Conservation (phyloP, 2,797 vertebrate species). For the Ctenosaura bakeri region DNA sequence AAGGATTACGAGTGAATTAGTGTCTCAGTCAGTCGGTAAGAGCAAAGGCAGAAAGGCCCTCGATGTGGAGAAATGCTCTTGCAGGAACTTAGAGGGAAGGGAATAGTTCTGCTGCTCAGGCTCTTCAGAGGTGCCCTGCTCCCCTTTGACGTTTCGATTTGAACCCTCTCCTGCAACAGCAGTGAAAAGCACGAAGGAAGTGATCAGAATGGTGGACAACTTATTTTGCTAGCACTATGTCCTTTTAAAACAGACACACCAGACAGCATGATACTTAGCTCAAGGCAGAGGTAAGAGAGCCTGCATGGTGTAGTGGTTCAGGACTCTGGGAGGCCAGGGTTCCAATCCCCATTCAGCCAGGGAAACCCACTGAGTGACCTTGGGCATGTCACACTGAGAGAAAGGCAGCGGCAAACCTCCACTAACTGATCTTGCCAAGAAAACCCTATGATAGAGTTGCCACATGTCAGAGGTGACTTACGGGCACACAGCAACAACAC, state of each 20-base stretch:
- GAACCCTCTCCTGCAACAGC: not conserved
- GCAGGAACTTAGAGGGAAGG: not conserved
- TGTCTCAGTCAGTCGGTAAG: not conserved
- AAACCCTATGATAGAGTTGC: too few species aligned
- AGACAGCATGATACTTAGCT: not conserved
- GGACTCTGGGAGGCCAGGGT: too few species aligned
- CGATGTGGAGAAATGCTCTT: not conserved
- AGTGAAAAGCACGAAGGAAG: not conserved
- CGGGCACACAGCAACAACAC: too few species aligned
- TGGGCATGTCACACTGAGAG: too few species aligned
- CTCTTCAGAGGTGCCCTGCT: not conserved
- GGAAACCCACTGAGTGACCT: too few species aligned
- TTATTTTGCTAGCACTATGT: not conserved
- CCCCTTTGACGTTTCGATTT: not conserved
- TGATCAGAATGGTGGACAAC: not conserved
- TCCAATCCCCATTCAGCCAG: too few species aligned
- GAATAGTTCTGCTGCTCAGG: not conserved
- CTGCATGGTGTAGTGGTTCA: too few species aligned
- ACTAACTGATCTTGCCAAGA: too few species aligned
- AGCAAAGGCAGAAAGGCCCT: not conserved
- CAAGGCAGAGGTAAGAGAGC: not conserved
- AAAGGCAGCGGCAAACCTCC: too few species aligned
- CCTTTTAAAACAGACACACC: not conserved
- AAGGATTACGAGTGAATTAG: slow-evolving; percentile 4
- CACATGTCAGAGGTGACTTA: too few species aligned